These are phyloP conservation scores for Chironomus striatipennis DNA, from an alignment of 1,140 invertebrate species.

Conservation along the genomic window DNA sequence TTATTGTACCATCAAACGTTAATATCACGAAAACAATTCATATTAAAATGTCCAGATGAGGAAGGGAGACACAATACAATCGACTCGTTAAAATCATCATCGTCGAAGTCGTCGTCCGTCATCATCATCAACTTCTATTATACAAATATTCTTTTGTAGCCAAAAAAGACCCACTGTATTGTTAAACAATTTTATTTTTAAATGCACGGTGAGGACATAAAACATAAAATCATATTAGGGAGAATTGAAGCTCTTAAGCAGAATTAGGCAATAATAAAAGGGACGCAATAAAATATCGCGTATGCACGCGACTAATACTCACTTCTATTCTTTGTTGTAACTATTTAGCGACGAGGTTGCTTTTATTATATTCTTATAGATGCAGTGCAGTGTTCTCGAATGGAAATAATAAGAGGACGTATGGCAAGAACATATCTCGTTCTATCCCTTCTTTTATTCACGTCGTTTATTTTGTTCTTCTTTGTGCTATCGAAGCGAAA, in stretches of 20 bases:
- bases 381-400: background rate
- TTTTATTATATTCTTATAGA: background rate
- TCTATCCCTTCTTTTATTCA: background rate
- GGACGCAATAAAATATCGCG: constrained; percentile 20
- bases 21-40: no score
- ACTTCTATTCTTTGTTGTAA: background rate
- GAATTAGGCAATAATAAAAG: background rate
- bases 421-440: background rate
- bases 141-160: no score
- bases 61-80: no score
- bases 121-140: no score
- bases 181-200: no score
- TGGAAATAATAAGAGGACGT: no score
- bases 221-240: background rate
- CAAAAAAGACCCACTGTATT: no score
- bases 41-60: no score
- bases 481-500: background rate
- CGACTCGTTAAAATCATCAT: no score
- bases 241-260: background rate
- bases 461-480: background rate
- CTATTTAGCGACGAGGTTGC: background rate
- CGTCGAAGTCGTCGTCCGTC: no score
- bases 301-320: constrained; percentile 22
- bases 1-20: no score
- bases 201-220: background rate